Evolutionary conservation across 2,797 vertebrate species (phyloP).

Genomic region (Benthosema pterotum): DNA sequence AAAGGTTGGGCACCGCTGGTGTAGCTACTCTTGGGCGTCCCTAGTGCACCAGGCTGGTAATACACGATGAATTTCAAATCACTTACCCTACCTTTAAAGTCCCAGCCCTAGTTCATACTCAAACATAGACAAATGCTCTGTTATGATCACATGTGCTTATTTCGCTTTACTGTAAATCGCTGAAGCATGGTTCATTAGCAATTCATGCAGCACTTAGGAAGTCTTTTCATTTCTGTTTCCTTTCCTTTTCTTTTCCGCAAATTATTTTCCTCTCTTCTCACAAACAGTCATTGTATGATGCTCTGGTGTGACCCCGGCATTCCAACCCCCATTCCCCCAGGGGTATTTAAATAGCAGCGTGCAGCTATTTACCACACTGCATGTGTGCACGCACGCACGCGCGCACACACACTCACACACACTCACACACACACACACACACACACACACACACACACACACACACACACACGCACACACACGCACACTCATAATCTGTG

Average conservation of each 20-base stretch:
- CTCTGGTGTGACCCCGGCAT: constrained; percentile 49
- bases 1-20: too few species aligned
- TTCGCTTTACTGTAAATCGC: too few species aligned
- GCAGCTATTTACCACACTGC: constrained; percentile 53
- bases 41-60: too few species aligned
- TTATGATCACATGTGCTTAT: too few species aligned
- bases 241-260: not conserved
- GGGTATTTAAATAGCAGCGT: constrained; percentile 62
- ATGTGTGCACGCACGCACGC: constrained; percentile 21
- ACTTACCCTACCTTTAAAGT: too few species aligned
- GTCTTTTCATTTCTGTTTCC: not conserved
- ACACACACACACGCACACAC: constrained; percentile 16
- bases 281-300: constrained; percentile 35
- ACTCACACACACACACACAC: constrained; percentile 1
- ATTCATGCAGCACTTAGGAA: too few species aligned
- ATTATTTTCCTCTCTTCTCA: not conserved
- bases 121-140: too few species aligned
- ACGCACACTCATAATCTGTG: not conserved
- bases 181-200: too few species aligned
- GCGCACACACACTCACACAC: constrained; percentile 1
- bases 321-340: constrained; percentile 44
- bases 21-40: too few species aligned
- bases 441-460: constrained; percentile 5
- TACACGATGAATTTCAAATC: too few species aligned
- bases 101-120: too few species aligned